phyloP scores from a whole-genome alignment of 2,888 invertebrate genomes.

The Cerastis leucographa region DNA sequence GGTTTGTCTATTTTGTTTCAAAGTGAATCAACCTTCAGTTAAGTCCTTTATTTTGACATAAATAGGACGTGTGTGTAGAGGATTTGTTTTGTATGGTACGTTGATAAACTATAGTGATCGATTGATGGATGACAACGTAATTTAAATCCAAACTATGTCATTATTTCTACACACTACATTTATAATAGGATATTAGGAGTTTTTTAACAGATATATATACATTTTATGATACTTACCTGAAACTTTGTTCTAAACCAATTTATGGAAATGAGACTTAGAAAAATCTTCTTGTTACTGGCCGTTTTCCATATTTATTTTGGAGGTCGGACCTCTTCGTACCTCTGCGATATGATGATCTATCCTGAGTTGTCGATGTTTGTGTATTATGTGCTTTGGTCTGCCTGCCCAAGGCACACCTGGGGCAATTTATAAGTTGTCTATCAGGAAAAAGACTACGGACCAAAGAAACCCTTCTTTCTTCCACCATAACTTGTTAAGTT shows the following conservation, averaged over 20 bases:
- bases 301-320: background rate
- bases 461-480: no score
- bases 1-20: slow-evolving; percentile 11
- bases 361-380: background rate
- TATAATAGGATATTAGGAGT: background rate
- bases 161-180: background rate
- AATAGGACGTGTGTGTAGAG: background rate
- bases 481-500: no score
- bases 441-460: no score
- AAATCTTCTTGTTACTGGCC: no score
- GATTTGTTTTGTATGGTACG: background rate
- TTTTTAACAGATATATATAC: no score
- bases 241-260: no score
- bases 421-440: no score
- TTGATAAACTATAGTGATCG: background rate
- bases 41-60: slow-evolving; percentile 22
- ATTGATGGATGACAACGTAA: background rate
- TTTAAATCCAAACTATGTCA: background rate
- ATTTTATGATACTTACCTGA: no score
- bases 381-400: background rate
- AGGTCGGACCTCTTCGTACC: background rate
- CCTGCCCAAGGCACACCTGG: no score
- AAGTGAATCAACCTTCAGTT: slow-evolving; percentile 37
- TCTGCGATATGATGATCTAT: background rate
- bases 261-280: background rate